Percentiles rank a stretch among this genome's conserved stretches.
Evolutionary conservation across 1,140 invertebrate species (phyloP).

Genomic region (Bombus vancouverensis): DNA sequence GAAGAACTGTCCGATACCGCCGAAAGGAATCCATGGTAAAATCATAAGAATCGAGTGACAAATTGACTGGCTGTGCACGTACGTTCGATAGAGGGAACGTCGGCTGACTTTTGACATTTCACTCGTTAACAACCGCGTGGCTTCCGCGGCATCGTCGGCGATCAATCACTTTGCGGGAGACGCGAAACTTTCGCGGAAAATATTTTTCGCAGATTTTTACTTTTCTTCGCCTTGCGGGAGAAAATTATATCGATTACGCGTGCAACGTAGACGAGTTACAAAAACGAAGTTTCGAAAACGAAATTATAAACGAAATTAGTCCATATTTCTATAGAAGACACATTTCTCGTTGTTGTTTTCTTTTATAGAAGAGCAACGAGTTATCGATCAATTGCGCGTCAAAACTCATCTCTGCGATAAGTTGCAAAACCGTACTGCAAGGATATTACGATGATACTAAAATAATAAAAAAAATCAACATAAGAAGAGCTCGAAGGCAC

Average conservation of each 20-base stretch:
- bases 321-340: background rate
- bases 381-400: too few species aligned
- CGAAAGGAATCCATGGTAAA: conserved; percentile 4
- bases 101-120: conserved; percentile 28
- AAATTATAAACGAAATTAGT: background rate
- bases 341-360: background rate
- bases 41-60: conserved; percentile 20
- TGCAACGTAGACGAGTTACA: background rate
- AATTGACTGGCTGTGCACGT: background rate
- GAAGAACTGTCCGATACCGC: background rate
- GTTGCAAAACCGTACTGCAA: too few species aligned
- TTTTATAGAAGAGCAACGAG: too few species aligned
- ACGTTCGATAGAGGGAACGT: background rate
- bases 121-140: conserved; percentile 2
- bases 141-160: background rate
- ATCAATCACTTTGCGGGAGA: background rate
- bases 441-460: too few species aligned
- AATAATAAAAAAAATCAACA: too few species aligned
- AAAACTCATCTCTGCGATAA: too few species aligned
- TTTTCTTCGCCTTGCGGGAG: too few species aligned
- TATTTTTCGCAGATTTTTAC: background rate
- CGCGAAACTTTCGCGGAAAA: conserved; percentile 1
- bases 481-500: too few species aligned
- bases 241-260: background rate
- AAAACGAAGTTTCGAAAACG: background rate